These are phyloP conservation scores for Drosophila ananassae DNA, from an alignment of 1,140 invertebrate species.

Conservation along the genomic window DNA sequence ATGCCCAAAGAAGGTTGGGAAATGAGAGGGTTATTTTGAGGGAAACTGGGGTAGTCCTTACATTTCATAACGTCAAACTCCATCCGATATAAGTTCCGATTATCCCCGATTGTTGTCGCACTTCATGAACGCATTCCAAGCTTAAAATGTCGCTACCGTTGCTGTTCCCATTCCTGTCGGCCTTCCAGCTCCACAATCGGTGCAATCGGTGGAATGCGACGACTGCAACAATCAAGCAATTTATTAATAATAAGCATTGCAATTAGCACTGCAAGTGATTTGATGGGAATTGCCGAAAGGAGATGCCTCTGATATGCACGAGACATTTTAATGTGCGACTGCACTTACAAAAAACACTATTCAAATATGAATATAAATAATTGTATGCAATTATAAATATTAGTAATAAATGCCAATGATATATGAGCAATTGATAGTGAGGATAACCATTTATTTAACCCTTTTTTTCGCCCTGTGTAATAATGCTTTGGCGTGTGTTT, in stretches of 20 bases:
- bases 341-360: neutral
- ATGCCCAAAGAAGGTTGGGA: no score
- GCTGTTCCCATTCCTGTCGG: neutral
- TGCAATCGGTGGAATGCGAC: conserved; percentile 32
- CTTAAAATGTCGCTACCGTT: neutral
- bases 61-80: no score
- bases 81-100: no score
- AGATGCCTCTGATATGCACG: conserved; percentile 4
- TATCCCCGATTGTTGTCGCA: no score
- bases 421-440: no score
- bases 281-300: conserved; percentile 31
- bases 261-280: conserved; percentile 59
- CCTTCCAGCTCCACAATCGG: neutral
- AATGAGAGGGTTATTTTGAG: no score
- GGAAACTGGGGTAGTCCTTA: no score
- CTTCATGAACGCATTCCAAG: neutral
- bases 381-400: neutral
- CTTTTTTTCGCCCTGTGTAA: neutral
- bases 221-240: conserved; percentile 48
- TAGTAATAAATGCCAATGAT: no score
- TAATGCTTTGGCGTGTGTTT: conserved; percentile 2
- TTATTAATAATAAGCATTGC: conserved; percentile 58
- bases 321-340: neutral
- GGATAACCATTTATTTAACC: no score
- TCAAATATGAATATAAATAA: neutral